phyloP scores from a whole-genome alignment of 2,113 vertebrate species.

The Scolopax mira region DNA sequence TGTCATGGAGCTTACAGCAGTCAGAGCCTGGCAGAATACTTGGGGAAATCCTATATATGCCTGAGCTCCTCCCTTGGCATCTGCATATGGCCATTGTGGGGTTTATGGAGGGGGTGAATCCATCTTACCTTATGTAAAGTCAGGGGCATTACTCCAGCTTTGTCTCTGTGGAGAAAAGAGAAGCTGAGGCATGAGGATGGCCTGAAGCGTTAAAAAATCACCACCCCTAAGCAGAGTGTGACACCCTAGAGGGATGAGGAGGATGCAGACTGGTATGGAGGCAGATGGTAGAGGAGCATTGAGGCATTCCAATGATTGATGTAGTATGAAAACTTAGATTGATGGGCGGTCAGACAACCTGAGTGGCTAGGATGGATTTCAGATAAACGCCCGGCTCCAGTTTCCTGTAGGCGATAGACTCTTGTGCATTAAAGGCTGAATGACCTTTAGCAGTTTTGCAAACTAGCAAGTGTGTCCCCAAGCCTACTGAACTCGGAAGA shows the following conservation, averaged over 20 bases:
- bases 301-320: background rate
- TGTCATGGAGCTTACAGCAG: background rate
- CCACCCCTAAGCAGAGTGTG: background rate
- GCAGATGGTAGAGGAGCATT: background rate
- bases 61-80: background rate
- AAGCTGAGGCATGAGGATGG: background rate
- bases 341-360: background rate
- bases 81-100: background rate
- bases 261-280: background rate
- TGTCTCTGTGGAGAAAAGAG: background rate
- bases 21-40: background rate
- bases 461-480: background rate
- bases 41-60: background rate
- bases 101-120: background rate
- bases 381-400: background rate
- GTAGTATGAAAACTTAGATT: background rate
- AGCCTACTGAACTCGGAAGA: background rate
- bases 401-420: background rate
- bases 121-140: background rate
- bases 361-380: slow-evolving; percentile 3
- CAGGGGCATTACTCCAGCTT: background rate
- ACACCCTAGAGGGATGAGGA: background rate
- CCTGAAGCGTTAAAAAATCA: background rate
- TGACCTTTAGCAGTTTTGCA: background rate
- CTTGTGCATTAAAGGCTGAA: background rate